Evolutionary conservation across 2,797 vertebrate species (phyloP).

Genomic region (Schizopygopsis pylzovi): DNA sequence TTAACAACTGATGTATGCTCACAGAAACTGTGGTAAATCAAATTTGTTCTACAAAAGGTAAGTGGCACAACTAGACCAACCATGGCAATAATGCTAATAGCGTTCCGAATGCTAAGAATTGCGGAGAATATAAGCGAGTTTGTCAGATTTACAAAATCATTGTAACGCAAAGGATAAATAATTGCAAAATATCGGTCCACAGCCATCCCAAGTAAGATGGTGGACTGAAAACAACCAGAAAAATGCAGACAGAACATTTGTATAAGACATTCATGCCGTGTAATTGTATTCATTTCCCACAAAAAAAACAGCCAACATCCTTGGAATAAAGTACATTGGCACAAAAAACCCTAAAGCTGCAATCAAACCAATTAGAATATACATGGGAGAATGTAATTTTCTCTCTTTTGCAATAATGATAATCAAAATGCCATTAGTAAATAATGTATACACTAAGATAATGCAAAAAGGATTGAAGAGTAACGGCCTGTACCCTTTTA

Average conservation of each 20-base stretch:
- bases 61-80: slow-evolving; percentile 50
- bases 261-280: slow-evolving; percentile 61
- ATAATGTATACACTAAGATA: slow-evolving; percentile 49
- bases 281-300: slow-evolving; percentile 63
- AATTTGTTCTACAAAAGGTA: slow-evolving; percentile 63
- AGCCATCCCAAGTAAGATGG: slow-evolving; percentile 72
- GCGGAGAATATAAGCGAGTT: slow-evolving; percentile 18
- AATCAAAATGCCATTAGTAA: slow-evolving; percentile 61
- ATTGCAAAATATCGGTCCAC: slow-evolving; percentile 70
- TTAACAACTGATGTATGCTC: slow-evolving; percentile 69
- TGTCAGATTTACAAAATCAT: slow-evolving; percentile 21
- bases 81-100: slow-evolving; percentile 33
- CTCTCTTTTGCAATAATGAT: slow-evolving; percentile 57
- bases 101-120: slow-evolving; percentile 32
- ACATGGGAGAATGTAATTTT: slow-evolving; percentile 71
- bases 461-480: slow-evolving; percentile 56
- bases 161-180: slow-evolving; percentile 63
- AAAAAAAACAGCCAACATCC: slow-evolving; percentile 63
- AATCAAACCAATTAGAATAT: slow-evolving; percentile 67
- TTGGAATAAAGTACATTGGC: slow-evolving; percentile 63
- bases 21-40: slow-evolving; percentile 65
- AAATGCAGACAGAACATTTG: slow-evolving; percentile 73
- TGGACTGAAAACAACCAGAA: slow-evolving; percentile 69
- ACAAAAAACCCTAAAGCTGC: slow-evolving; percentile 58
- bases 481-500: slow-evolving; percentile 29